phyloP scores from a whole-genome alignment of 2,797 vertebrate species.

The Sebastolobus altivelis region DNA sequence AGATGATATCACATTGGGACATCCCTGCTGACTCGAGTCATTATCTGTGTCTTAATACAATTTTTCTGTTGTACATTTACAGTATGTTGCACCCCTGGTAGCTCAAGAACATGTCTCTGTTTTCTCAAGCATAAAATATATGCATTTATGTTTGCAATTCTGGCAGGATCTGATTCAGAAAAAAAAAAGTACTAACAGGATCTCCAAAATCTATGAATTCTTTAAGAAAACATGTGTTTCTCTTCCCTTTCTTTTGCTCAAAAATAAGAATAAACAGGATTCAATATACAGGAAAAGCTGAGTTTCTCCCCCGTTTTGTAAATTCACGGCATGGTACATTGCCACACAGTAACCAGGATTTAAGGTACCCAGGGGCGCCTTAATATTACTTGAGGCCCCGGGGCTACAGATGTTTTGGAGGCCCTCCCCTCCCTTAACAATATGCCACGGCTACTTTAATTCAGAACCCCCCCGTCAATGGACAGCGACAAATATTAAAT shows the following conservation, averaged over 20 bases:
- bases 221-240: neutral
- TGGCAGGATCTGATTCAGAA: neutral
- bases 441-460: too few relatives aligned
- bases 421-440: too few relatives aligned
- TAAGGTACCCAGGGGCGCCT: neutral
- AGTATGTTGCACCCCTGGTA: slow-evolving; percentile 5
- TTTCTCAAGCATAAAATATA: slow-evolving; percentile 14
- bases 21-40: slow-evolving; percentile 2
- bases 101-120: neutral
- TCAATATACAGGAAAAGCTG: neutral
- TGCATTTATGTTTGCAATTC: neutral
- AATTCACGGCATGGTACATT: neutral
- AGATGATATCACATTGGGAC: neutral
- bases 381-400: too few relatives aligned
- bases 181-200: neutral
- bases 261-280: neutral
- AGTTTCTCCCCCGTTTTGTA: neutral
- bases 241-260: neutral
- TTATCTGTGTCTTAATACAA: neutral
- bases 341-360: neutral
- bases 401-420: too few relatives aligned
- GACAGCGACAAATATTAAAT: too few relatives aligned
- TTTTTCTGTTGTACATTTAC: slow-evolving; percentile 22
- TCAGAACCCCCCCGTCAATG: too few relatives aligned
- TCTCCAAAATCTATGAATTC: neutral